Conservation (phyloP, 2,888 invertebrate genomes). For the Pyrrhosoma nymphula region DNA sequence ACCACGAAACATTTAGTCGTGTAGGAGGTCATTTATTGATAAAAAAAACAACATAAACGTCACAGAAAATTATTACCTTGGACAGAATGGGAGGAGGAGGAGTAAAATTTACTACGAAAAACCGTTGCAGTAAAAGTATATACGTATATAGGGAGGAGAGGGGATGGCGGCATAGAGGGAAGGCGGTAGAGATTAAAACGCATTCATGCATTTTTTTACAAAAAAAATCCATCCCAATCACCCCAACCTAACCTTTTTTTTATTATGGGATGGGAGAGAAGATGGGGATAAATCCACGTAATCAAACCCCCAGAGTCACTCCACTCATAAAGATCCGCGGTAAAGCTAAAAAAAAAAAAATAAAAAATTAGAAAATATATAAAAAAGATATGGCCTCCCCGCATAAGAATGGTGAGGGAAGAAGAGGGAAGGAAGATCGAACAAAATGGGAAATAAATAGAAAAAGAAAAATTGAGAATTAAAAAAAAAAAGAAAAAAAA, state of each 20-base stretch:
- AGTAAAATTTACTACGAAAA: background rate
- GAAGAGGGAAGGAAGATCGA: background rate
- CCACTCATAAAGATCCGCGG: slow-evolving; percentile 17
- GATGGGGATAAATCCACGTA: slow-evolving; percentile 9
- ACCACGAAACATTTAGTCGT: background rate
- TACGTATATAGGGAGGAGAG: no score
- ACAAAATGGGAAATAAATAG: background rate
- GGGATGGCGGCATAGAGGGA: no score
- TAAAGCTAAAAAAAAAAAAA: background rate
- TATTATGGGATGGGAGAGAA: background rate
- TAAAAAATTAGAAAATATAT: background rate
- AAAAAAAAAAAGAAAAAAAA: background rate
- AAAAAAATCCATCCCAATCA: slow-evolving; percentile 34
- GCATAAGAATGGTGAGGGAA: background rate
- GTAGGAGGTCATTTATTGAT: background rate
- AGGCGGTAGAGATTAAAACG: background rate
- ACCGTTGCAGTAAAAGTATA: background rate
- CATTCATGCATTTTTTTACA: background rate
- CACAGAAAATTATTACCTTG: background rate
- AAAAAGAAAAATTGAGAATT: background rate
- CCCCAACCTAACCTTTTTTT: background rate
- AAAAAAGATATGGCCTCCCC: no score
- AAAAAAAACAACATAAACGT: background rate
- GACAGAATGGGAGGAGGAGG: background rate
- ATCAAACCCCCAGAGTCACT: slow-evolving; percentile 15